A percentile compares a stretch with the other conserved stretches of the same genome.
Evolutionary conservation across 2,113 vertebrate species (phyloP).

Genomic region (Vanacampus margaritifer): DNA sequence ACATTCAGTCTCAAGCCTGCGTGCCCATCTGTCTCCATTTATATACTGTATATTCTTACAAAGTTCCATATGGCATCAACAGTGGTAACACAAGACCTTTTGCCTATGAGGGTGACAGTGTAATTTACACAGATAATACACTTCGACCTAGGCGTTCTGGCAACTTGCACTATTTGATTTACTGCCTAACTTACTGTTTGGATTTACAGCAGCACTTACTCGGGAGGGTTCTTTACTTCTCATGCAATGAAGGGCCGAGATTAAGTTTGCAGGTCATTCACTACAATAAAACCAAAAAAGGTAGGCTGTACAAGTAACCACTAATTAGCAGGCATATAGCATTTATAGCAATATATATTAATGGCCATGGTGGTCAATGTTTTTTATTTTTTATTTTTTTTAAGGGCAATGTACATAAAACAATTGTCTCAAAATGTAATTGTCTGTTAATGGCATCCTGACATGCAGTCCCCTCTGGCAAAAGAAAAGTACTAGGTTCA

Average conservation of each 20-base stretch:
- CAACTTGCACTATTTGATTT: constrained; percentile 33
- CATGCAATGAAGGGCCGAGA: not conserved
- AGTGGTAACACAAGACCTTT: constrained; percentile 45
- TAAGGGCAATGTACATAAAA: constrained; percentile 52
- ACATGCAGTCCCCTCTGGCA: constrained; percentile 39
- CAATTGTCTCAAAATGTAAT: constrained; percentile 66
- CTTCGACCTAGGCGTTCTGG: constrained; percentile 10
- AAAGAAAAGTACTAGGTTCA: constrained; percentile 43
- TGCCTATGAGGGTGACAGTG: constrained; percentile 26
- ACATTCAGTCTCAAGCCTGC: constrained; percentile 44
- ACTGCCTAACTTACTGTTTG: constrained; percentile 28
- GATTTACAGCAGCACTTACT: constrained; percentile 27
- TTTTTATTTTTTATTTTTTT: constrained; percentile 51
- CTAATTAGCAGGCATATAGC: constrained; percentile 33
- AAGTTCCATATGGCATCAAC: constrained; percentile 32
- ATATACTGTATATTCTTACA: constrained; percentile 40
- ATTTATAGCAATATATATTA: constrained; percentile 20
- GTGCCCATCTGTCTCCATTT: constrained; percentile 29
- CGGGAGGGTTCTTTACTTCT: constrained; percentile 10
- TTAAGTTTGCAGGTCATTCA: constrained; percentile 1
- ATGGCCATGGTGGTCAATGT: constrained; percentile 29
- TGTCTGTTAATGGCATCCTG: constrained; percentile 62
- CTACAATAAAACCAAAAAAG: constrained; percentile 12
- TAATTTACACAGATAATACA: constrained; percentile 43
- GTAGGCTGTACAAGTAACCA: constrained; percentile 17